These are phyloP conservation scores for Drosophila melanogaster DNA, from an alignment of 1,140 invertebrate genomes.

Conservation along the genomic window Release_6_plus_ISO1_MT NT_033779.5:964501-965000, in stretches of 20 bases:
- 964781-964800: neutral
- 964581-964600: too few relatives aligned
- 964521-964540: neutral
- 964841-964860: constrained; percentile 43
- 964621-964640: too few relatives aligned
- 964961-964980: constrained; percentile 48
- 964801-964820: constrained; percentile 7
- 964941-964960: constrained; percentile 52
- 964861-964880: constrained; percentile 74
- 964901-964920: constrained; percentile 8
- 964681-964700: constrained; percentile 3
- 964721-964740: constrained; percentile 80
- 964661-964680: too few relatives aligned
- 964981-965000: constrained; percentile 55
- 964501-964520: neutral
- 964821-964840: constrained; percentile 64
- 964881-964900: constrained; percentile 33
- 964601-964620: too few relatives aligned
- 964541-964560: too few relatives aligned
- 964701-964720: constrained; percentile 53
- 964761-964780: constrained; percentile 14
- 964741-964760: constrained; percentile 74
- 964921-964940: constrained; percentile 30
- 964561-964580: too few relatives aligned
- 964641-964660: too few relatives aligned